Evolutionary conservation across 2,113 vertebrate genomes (phyloP), one percentile per base, ranked within the genome.

Genomic region (Capreolus pygargus): DNA sequence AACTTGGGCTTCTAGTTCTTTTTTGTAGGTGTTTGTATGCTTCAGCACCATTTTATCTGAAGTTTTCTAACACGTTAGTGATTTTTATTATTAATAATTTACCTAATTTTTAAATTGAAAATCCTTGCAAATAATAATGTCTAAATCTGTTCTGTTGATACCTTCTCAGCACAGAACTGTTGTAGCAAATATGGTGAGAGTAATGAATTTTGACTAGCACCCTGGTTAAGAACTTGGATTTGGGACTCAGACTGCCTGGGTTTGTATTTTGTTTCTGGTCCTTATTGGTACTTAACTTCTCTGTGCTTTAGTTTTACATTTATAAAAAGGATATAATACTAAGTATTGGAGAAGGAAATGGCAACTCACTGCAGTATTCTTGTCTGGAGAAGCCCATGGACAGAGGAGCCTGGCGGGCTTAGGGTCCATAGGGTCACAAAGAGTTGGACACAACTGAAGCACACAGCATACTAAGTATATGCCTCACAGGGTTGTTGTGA

Each of bases 51-150:
- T 95, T 94, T 57, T 60, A n/a, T 58, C 3, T 55, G 76, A 83
- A 86, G 1, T 84, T 92, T 64, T 96, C 17, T 28, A 30, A 21
- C 10, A 91, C 57, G 27, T 47, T 23, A 74, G 43, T 87, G 36
- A 39, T 64, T 84, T 96, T 88, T 87, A 57, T 93, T 25, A 74
- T 84, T 87, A 90, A 87, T 70, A 82, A 92, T 86, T 83, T 60
- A 79, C 43, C 43, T 84, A 39, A 90, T 90, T 23, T 94, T 92
- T 61, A 60, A 84, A 27, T 60, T 84, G 70, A 89, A 90, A 92
- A 27, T 70, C 10, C 55, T 78, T 67, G 30, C n/a, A 76, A 45
- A 78, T 83, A 81, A 86, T 67, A 27, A 89, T 90, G 43, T 89
- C 23, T 93, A 60, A 50, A 55, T 87, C 15, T 92, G 7, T 96